Conservation (phyloP, 2,888 invertebrate species). For the Escarpia spicata region DNA sequence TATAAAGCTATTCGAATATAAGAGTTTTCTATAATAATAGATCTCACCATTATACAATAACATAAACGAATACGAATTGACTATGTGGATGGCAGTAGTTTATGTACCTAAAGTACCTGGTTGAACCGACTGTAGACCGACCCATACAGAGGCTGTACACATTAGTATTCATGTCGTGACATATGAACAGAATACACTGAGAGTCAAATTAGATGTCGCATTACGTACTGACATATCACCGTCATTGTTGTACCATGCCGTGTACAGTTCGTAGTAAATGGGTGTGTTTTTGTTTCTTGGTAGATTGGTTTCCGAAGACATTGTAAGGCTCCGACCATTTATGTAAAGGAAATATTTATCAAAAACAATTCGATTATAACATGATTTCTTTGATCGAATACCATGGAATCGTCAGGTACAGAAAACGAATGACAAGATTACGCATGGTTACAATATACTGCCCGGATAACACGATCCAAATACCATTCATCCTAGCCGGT, state of each 20-base stretch:
- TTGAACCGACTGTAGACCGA: neutral
- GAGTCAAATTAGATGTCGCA: neutral
- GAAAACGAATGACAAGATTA: neutral
- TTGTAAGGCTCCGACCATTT: neutral
- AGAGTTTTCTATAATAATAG: neutral
- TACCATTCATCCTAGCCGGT: neutral
- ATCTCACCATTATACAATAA: neutral
- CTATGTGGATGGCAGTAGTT: neutral
- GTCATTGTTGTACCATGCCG: neutral
- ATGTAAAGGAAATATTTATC: neutral
- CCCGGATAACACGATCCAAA: neutral
- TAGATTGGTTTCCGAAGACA: neutral
- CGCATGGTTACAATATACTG: neutral
- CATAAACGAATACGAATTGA: neutral
- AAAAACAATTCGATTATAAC: neutral
- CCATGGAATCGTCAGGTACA: neutral
- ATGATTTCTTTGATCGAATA: neutral
- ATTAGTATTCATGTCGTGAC: neutral
- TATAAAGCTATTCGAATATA: neutral
- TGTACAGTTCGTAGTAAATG: neutral
- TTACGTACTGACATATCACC: neutral
- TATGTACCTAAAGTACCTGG: neutral
- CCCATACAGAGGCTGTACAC: neutral
- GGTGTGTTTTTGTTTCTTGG: neutral
- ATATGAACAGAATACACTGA: neutral